A percentile compares a stretch with the other conserved stretches of the same genome.
Conservation (phyloP, 2,888 invertebrate species). For the Tetramorium bicarinatum region DNA sequence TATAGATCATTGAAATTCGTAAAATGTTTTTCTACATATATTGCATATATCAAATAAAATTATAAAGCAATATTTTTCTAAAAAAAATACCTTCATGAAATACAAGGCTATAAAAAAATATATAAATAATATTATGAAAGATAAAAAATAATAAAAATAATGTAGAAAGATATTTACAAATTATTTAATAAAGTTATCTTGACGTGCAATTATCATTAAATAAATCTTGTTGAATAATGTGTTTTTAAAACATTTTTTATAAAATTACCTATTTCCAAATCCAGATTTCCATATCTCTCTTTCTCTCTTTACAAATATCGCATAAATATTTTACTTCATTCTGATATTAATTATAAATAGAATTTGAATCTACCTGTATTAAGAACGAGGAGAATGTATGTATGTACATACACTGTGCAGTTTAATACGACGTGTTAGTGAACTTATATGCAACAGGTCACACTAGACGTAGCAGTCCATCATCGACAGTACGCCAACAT, state of each 20-base stretch:
- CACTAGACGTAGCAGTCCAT: slow-evolving; percentile 78
- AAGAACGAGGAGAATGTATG: slow-evolving; percentile 52
- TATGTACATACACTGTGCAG: slow-evolving; percentile 51
- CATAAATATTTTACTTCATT: not conserved
- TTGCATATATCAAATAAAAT: not conserved
- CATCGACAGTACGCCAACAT: slow-evolving; percentile 74
- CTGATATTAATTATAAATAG: slow-evolving; percentile 22
- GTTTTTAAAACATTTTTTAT: not conserved
- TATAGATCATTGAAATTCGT: not conserved
- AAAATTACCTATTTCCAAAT: not conserved
- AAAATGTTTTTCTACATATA: not conserved
- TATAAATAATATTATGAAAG: not conserved
- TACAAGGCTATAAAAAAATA: not conserved
- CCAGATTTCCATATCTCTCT: not conserved
- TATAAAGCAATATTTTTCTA: not conserved
- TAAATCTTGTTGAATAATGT: not conserved
- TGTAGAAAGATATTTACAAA: not conserved
- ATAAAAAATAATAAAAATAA: not conserved
- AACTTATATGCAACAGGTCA: slow-evolving; percentile 74
- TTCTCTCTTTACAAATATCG: not conserved
- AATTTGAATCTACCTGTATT: slow-evolving; percentile 62
- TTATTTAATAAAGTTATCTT: not conserved
- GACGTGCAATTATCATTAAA: not conserved
- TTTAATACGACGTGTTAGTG: slow-evolving; percentile 63
- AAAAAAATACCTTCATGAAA: not conserved